These are phyloP conservation scores for Theretra japonica DNA, from an alignment of 2,888 invertebrate genomes.

Conservation along the genomic window DNA sequence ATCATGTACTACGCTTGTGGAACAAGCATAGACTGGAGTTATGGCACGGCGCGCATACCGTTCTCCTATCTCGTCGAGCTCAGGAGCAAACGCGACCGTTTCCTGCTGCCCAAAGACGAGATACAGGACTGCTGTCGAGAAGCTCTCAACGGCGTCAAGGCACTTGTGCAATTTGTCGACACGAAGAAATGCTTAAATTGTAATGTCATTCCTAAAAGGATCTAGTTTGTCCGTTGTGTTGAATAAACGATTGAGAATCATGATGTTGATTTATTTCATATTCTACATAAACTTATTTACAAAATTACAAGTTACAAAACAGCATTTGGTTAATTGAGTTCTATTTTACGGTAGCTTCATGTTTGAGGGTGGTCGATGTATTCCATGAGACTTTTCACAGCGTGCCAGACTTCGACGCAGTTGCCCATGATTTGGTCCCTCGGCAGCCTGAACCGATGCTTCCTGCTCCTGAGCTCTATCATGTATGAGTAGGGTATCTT, in stretches of 20 bases:
- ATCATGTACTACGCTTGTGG: slow-evolving; percentile 76
- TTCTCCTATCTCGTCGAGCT: slow-evolving; percentile 76
- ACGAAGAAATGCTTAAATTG: slow-evolving; percentile 64
- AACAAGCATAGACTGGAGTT: slow-evolving; percentile 80
- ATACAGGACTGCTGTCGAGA: slow-evolving; percentile 71
- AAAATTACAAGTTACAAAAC: slow-evolving; percentile 16
- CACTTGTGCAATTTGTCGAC: slow-evolving; percentile 67
- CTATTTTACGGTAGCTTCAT: too few relatives aligned
- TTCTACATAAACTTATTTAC: slow-evolving; percentile 24
- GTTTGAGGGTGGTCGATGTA: slow-evolving; percentile 60
- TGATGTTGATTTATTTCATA: slow-evolving; percentile 27
- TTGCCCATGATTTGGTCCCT: slow-evolving; percentile 70
- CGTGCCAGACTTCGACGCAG: slow-evolving; percentile 69
- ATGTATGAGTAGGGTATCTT: slow-evolving; percentile 78
- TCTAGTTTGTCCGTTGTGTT: slow-evolving; percentile 33
- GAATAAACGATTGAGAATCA: slow-evolving; percentile 31
- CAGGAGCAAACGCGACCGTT: slow-evolving; percentile 68
- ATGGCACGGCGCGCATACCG: slow-evolving; percentile 73
- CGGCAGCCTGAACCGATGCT: slow-evolving; percentile 68
- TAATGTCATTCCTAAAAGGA: slow-evolving; percentile 48
- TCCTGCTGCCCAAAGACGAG: slow-evolving; percentile 66
- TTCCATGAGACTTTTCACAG: slow-evolving; percentile 67
- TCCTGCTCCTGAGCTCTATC: slow-evolving; percentile 72
- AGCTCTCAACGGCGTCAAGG: slow-evolving; percentile 62
- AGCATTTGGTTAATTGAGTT: background rate